These are phyloP conservation scores for Oncorhynchus keta DNA, from an alignment of 2,113 vertebrate genomes.

Conservation along the genomic window DNA sequence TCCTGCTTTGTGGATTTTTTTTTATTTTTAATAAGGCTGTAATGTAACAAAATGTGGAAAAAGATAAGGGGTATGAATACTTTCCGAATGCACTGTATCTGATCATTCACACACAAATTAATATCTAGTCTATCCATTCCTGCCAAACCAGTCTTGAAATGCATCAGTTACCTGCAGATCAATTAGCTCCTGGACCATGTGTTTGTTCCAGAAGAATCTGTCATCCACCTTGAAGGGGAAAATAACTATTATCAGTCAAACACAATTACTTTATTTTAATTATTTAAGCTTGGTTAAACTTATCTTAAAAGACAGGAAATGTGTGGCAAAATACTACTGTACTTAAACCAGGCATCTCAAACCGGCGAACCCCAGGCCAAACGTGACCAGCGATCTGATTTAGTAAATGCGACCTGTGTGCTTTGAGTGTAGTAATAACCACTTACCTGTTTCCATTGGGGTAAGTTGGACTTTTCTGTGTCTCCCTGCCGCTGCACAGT, in stretches of 20 bases:
- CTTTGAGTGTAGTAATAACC: not conserved
- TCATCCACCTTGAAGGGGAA: slow-evolving; percentile 87
- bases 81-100: no score
- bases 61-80: no score
- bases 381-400: no score
- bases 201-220: slow-evolving; percentile 98
- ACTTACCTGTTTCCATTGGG: slow-evolving; percentile 88
- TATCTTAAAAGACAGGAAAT: not conserved
- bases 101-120: no score
- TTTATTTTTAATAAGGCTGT: no score
- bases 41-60: no score
- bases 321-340: no score
- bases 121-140: not conserved
- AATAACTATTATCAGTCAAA: slow-evolving; percentile 17
- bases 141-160: not conserved
- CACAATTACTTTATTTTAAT: not conserved
- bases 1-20: no score
- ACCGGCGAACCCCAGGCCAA: no score
- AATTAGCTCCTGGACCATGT: slow-evolving; percentile 94
- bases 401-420: not conserved
- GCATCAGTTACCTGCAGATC: slow-evolving; percentile 78
- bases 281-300: not conserved
- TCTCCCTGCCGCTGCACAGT: slow-evolving; percentile 89
- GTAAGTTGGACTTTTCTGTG: slow-evolving; percentile 63
- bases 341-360: not conserved